Conservation (phyloP, 1,140 invertebrate species). For the Saccostrea echinata region DNA sequence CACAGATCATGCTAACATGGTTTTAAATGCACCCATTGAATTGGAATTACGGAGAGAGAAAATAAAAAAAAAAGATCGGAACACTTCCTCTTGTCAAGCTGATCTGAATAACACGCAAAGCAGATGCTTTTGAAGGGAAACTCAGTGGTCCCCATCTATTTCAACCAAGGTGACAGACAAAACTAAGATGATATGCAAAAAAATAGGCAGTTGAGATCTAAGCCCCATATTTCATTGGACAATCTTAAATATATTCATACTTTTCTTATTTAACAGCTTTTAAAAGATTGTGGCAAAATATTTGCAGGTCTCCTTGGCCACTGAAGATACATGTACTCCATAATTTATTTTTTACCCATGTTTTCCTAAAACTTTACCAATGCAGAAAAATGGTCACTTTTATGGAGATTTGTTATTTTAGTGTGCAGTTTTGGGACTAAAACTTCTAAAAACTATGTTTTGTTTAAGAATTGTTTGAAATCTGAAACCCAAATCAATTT, state of each 20-base stretch:
- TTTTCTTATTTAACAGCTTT: not conserved
- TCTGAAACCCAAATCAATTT: not conserved
- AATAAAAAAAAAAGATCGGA: too few species aligned
- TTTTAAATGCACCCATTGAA: constrained; percentile 26
- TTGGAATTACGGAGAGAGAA: not conserved
- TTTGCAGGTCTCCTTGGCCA: not conserved
- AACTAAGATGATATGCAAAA: not conserved
- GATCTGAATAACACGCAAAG: not conserved
- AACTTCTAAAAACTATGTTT: not conserved
- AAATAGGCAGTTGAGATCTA: not conserved
- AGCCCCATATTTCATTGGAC: too few species aligned
- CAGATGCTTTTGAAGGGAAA: not conserved
- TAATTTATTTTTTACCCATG: not conserved
- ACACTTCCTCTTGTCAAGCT: not conserved
- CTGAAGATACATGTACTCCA: not conserved
- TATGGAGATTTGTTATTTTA: not conserved
- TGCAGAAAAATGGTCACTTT: not conserved
- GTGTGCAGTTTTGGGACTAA: not conserved
- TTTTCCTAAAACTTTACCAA: too few species aligned
- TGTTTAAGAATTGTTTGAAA: not conserved
- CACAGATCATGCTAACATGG: constrained; percentile 9
- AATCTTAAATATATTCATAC: not conserved
- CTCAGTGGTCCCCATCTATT: not conserved
- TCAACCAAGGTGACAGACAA: not conserved
- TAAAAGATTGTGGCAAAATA: not conserved